Base-by-base conservation (phyloP, 2,797 vertebrate species). In the Florisuga fusca region DNA sequence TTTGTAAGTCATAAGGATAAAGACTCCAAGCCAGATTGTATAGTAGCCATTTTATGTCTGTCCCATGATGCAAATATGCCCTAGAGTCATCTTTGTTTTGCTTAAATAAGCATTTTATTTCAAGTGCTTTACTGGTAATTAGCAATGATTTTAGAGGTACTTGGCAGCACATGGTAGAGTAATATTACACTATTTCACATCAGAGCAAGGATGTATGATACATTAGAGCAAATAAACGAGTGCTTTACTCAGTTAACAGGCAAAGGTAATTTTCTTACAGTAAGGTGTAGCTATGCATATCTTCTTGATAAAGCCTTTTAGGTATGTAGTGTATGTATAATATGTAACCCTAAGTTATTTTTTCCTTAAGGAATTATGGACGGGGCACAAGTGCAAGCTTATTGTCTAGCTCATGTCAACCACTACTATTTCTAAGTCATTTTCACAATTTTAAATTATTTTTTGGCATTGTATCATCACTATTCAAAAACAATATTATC, bases 51-150 rank as follows among this genome's bases (percentile, higher is more conserved):
- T 87, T 63, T 48, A 45, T 74, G 54, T 61, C 25, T 75, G 45
- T 61, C 18, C 11, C 33, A 8, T 68, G 27, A 36, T 50, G 9
- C 51, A 84, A 79, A 62, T 81, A 26, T 67, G 23, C n/a, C 61
- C 20, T 72, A 46, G 34, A 89, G 20, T 18, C 33, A 50, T 71
- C 31, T 84, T 84, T 53, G 20, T 31, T 81, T 54, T 92, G 46
- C 67, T 94, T 93, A 93, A 90, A 71, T 63, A 80, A 54, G 19
- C 19, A 67, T 31, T 89, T 85, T 66, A 43, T 87, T 94, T 89
- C 38, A 61, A 68, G 15, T 62, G 9, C 21, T 66, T 87, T 83
- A 58, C 41, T 87, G 54, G 13, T 46, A 93, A 59, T 93, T 93
- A 43, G 33, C 29, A 77, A 43, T 68, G 48, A 57, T 74, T 89